Evolutionary conservation across 2,113 vertebrate species (phyloP), one percentile per base, ranked within the genome.

Genomic region (Tauraco erythrolophus): DNA sequence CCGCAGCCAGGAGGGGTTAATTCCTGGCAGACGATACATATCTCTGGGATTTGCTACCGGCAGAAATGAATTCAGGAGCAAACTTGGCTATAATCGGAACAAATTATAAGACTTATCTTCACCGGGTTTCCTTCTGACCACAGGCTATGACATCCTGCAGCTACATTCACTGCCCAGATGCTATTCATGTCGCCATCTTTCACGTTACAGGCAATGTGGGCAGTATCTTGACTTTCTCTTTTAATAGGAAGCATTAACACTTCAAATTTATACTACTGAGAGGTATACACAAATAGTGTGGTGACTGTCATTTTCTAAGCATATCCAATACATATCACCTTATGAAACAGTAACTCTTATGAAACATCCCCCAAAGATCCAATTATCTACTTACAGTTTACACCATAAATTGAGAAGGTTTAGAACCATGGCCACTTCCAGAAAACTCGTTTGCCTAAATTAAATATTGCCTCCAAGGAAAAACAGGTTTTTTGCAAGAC

Each of bases 61-160:
- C 88, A 96, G 85, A 94, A 94, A 84, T 48, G 4, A 84, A 94
- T 75, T 78, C 39, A 84, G 87, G 39, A 89, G 35, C 11, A 86
- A 90, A 75, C 58, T 31, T 71, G 51, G 43, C 91, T 86, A 37
- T 22, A 87, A 75, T 71, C 0, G 0, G 30, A 92, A 84, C 2
- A 4, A 71, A 75, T 81, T 66, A 86, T 33, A 78, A 75, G 85
- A 70, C 19, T 88, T 65, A 14, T 89, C 28, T 75, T 91, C 39
- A 30, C 14, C 1, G 8, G 8, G 19, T 66, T 84, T 92, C 45
- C 80, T 89, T 78, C 48, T 78, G 53, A 78, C 86, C 70, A 21
- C 5, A 68, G 74, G 61, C 77, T 65, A 64, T 31, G 80, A 60
- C 58, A 86, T 74, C 58, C 80, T 60, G 68, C 53, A 77, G 66